These are phyloP conservation scores for Nyctibius bracteatus DNA, from an alignment of 2,113 vertebrate species.

Conservation along the genomic window DNA sequence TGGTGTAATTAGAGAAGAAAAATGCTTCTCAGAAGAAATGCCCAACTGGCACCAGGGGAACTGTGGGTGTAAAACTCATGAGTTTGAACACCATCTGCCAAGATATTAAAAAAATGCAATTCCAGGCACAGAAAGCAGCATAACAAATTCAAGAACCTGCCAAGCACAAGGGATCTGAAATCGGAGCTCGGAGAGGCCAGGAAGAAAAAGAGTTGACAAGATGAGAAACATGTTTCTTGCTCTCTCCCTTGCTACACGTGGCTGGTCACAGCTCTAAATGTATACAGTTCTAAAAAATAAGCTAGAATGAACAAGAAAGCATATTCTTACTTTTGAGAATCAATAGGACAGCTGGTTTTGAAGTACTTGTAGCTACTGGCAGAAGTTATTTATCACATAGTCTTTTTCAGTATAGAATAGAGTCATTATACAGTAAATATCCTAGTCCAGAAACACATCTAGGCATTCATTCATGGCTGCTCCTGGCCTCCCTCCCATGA, in stretches of 20 bases:
- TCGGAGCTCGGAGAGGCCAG: not conserved
- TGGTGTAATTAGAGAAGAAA: constrained; percentile 37
- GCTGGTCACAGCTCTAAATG: not conserved
- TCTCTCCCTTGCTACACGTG: too few relatives aligned
- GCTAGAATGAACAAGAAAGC: not conserved
- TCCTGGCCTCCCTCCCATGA: not conserved
- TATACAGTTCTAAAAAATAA: not conserved
- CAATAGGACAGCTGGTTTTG: not conserved
- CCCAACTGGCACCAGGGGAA: constrained; percentile 15
- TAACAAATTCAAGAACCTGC: constrained; percentile 47
- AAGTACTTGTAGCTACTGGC: not conserved
- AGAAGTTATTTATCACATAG: not conserved
- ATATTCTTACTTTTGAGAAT: not conserved
- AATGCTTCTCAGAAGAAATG: constrained; percentile 39
- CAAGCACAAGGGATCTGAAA: constrained; percentile 26
- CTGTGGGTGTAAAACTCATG: constrained; percentile 31
- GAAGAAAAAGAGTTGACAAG: not conserved
- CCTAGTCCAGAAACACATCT: not conserved
- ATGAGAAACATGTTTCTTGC: not conserved
- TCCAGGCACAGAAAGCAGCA: constrained; percentile 51
- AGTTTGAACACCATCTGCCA: constrained; percentile 59
- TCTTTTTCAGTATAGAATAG: not conserved
- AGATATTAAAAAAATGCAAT: constrained; percentile 64
- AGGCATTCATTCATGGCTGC: not conserved
- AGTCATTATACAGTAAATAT: not conserved